Evolutionary conservation across 2,888 invertebrate species (phyloP).

Genomic region (Thera obeliscata): DNA sequence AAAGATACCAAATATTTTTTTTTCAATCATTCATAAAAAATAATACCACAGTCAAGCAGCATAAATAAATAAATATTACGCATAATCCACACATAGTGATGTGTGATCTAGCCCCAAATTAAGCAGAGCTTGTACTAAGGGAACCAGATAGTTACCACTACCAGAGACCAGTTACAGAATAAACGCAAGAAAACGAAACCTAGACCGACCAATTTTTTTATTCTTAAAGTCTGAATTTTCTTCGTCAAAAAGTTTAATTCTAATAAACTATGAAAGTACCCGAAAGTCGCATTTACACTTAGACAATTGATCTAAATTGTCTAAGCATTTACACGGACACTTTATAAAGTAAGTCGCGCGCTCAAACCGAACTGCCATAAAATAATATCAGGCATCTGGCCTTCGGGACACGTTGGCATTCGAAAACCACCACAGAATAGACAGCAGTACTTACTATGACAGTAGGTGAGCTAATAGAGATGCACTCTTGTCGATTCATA

Average conservation of each 20-base stretch:
- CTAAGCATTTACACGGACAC: constrained; percentile 43
- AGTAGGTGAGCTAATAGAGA: constrained; percentile 2
- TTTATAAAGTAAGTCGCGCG: constrained; percentile 43
- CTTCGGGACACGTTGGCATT: constrained; percentile 18
- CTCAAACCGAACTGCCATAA: constrained; percentile 51
- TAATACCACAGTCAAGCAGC: too few species aligned
- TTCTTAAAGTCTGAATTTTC: not conserved
- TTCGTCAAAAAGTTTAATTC: constrained; percentile 22
- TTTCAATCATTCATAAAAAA: too few species aligned
- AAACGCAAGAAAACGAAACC: too few species aligned
- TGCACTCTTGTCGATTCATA: constrained; percentile 8
- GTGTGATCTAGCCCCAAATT: too few species aligned
- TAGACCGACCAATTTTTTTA: too few species aligned
- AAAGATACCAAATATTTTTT: too few species aligned
- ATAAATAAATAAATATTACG: too few species aligned
- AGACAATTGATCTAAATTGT: too few species aligned
- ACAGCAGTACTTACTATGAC: not conserved
- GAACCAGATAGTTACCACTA: too few species aligned
- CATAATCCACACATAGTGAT: too few species aligned
- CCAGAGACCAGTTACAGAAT: too few species aligned
- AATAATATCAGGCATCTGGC: constrained; percentile 55
- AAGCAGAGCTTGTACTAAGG: too few species aligned
- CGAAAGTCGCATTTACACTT: constrained; percentile 38
- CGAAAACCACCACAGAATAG: not conserved
- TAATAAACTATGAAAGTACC: constrained; percentile 29